Percentiles rank a stretch among this genome's conserved stretches.
phyloP scores from a whole-genome alignment of 2,888 invertebrate genomes.

The Myathropa florea region DNA sequence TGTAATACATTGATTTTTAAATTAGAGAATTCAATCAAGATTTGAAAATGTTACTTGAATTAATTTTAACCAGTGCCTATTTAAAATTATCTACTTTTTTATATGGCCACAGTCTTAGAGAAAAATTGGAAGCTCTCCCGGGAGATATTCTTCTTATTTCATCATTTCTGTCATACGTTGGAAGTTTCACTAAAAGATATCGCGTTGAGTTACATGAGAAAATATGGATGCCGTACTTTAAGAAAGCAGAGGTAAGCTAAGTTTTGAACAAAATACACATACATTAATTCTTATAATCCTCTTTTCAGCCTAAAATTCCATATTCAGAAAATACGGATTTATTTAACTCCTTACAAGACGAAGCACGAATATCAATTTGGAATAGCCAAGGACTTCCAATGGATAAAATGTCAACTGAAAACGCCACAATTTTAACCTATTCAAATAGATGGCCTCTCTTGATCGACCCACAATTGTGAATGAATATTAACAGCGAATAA shows the following conservation, averaged over 20 bases:
- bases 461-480: constrained; percentile 94
- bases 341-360: constrained; percentile 91
- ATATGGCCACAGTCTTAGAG: constrained; percentile 82
- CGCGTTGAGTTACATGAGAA: constrained; percentile 89
- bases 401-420: constrained; percentile 97
- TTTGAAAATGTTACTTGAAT: no score
- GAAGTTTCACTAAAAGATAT: constrained; percentile 94
- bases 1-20: not conserved
- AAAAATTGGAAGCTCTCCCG: constrained; percentile 90
- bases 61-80: not conserved
- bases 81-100: not conserved
- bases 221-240: constrained; percentile 91
- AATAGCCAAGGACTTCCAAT: constrained; percentile 96
- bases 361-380: constrained; percentile 96
- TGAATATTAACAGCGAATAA: constrained; percentile 1
- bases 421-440: constrained; percentile 94
- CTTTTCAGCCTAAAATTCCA: constrained; percentile 86
- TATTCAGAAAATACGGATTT: constrained; percentile 91
- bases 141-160: constrained; percentile 96
- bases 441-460: constrained; percentile 97
- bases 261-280: constrained; percentile 15
- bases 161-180: constrained; percentile 97
- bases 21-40: no score
- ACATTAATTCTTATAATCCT: not conserved
- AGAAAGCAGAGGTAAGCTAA: constrained; percentile 83